Percentiles rank a stretch among this genome's conserved stretches.
Evolutionary conservation across 92 coral and sea anemone genomes (phyloP).

Genomic region (Porites rus): DNA sequence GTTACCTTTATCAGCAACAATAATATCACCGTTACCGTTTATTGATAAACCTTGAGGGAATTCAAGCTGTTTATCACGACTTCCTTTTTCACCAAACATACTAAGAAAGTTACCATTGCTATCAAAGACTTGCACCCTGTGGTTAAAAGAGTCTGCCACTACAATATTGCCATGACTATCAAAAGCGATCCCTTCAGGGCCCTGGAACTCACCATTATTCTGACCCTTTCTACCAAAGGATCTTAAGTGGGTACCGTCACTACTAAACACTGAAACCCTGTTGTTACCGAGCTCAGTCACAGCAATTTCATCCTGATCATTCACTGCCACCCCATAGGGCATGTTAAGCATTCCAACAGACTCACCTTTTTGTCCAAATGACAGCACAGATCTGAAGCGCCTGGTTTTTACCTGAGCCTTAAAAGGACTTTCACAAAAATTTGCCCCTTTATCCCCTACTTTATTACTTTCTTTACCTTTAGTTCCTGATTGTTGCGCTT

Average conservation of each 20-base stretch:
- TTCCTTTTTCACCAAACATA: slow-evolving; percentile 32
- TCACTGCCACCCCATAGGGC: slow-evolving; percentile 30
- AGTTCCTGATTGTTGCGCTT: no score
- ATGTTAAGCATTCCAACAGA: background rate
- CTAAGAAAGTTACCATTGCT: background rate
- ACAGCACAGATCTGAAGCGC: slow-evolving; percentile 8
- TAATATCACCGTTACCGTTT: slow-evolving; percentile 22
- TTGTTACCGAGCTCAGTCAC: slow-evolving; percentile 15
- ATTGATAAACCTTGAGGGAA: slow-evolving; percentile 10
- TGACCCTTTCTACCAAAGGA: slow-evolving; percentile 21
- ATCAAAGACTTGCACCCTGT: background rate
- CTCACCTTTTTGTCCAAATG: slow-evolving; percentile 17
- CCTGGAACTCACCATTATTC: slow-evolving; percentile 3
- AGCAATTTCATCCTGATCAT: slow-evolving; percentile 9
- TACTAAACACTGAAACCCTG: slow-evolving; percentile 8
- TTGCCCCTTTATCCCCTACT: no score
- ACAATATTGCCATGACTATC: background rate
- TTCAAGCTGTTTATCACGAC: slow-evolving; percentile 2
- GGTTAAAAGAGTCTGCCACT: background rate
- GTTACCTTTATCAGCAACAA: slow-evolving; percentile 39
- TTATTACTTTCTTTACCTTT: no score
- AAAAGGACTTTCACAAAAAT: background rate
- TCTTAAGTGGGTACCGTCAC: slow-evolving; percentile 4
- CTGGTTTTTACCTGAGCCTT: background rate
- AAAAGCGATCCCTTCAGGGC: background rate